Percentiles rank a stretch among this genome's conserved stretches.
Conservation (phyloP, 2,888 invertebrate species). For the Catocala nupta region DNA sequence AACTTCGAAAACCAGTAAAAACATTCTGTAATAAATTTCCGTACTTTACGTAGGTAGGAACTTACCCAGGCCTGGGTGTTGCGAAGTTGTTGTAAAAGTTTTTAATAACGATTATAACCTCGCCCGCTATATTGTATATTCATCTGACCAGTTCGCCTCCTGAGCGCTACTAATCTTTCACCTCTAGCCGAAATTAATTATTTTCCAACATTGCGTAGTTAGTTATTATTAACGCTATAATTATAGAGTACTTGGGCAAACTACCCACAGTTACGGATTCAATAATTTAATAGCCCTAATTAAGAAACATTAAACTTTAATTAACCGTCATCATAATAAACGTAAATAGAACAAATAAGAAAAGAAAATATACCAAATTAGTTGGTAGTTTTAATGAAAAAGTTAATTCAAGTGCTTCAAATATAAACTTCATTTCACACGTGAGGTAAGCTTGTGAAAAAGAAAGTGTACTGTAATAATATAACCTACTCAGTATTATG, state of each 20-base stretch:
- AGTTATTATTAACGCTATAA: not conserved
- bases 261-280: not conserved
- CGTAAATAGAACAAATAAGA: slow-evolving; percentile 3
- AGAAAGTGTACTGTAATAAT: slow-evolving; percentile 43
- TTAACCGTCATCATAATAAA: slow-evolving; percentile 4
- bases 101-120: slow-evolving; percentile 64
- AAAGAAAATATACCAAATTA: slow-evolving; percentile 1
- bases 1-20: slow-evolving; percentile 83
- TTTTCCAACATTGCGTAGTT: slow-evolving; percentile 2
- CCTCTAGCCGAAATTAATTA: not conserved
- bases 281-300: slow-evolving; percentile 7
- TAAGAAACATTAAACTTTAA: slow-evolving; percentile 3
- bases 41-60: slow-evolving; percentile 65
- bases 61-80: slow-evolving; percentile 64
- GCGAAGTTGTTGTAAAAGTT: slow-evolving; percentile 65
- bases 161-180: not conserved
- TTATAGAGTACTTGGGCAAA: not conserved
- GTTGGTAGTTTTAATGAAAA: slow-evolving; percentile 12
- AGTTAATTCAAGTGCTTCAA: slow-evolving; percentile 26
- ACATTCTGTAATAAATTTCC: slow-evolving; percentile 82
- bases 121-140: slow-evolving; percentile 30
- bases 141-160: not conserved
- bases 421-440: slow-evolving; percentile 47
- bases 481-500: slow-evolving; percentile 38
- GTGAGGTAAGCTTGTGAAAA: slow-evolving; percentile 36